Percentiles rank a stretch among this genome's conserved stretches.
Conservation (phyloP, 2,113 vertebrate genomes). For the Tamias sibiricus region DNA sequence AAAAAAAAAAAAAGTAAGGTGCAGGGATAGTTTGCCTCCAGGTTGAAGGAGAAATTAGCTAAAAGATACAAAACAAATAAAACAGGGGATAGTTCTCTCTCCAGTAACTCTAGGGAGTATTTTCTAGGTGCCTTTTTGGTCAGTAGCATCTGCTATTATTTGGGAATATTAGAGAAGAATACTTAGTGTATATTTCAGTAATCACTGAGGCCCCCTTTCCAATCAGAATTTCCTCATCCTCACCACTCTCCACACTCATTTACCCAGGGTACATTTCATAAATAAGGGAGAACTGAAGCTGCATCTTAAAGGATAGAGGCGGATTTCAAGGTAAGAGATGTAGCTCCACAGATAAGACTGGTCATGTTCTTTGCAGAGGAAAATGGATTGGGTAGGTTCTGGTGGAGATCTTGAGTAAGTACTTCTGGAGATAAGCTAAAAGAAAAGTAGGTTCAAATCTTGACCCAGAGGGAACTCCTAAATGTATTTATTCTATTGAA, state of each 20-base stretch:
- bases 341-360: neutral
- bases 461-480: neutral
- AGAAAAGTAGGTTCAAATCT: conserved; percentile 8
- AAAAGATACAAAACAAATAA: neutral
- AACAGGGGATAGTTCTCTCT: neutral
- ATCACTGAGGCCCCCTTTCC: neutral
- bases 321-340: neutral
- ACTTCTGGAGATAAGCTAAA: neutral
- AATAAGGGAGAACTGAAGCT: neutral
- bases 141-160: neutral
- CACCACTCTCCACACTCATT: neutral
- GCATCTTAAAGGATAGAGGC: neutral
- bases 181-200: neutral
- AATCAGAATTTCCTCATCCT: neutral
- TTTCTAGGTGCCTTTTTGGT: neutral
- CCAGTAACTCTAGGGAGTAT: neutral
- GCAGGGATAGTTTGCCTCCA: neutral
- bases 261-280: neutral
- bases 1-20: neutral
- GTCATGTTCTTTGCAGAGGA: neutral
- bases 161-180: neutral
- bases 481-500: neutral
- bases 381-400: neutral
- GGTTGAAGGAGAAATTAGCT: conserved; percentile 16
- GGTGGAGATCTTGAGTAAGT: neutral